Percentiles rank a stretch among this genome's conserved stretches.
Evolutionary conservation across 2,888 invertebrate species (phyloP).

Genomic region (Scaeva pyrastri): DNA sequence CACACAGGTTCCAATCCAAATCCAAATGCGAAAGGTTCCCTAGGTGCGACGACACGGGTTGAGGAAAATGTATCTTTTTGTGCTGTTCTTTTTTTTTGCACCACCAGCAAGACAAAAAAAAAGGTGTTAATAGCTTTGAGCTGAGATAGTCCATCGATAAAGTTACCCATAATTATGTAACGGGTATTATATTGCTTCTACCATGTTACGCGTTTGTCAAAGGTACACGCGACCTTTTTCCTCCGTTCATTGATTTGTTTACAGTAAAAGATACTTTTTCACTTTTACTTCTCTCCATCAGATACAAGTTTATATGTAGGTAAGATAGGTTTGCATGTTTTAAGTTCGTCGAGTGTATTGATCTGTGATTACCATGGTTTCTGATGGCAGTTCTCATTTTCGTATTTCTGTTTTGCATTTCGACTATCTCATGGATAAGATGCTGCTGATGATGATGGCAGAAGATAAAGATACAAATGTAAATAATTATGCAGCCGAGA

Average conservation of each 20-base stretch:
- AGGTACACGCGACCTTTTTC: slow-evolving; percentile 56
- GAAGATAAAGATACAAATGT: slow-evolving; percentile 46
- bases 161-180: slow-evolving; percentile 40
- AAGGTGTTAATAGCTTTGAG: slow-evolving; percentile 61
- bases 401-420: slow-evolving; percentile 19
- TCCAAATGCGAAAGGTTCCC: slow-evolving; percentile 29
- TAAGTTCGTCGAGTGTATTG: slow-evolving; percentile 50
- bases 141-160: slow-evolving; percentile 16
- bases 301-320: slow-evolving; percentile 62
- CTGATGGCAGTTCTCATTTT: slow-evolving; percentile 33
- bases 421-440: slow-evolving; percentile 24
- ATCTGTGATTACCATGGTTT: slow-evolving; percentile 60
- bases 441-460: neutral
- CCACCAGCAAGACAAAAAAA: slow-evolving; percentile 14
- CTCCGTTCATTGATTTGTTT: slow-evolving; percentile 42
- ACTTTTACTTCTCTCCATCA: slow-evolving; percentile 8
- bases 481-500: slow-evolving; percentile 61
- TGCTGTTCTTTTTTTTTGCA: slow-evolving; percentile 4
- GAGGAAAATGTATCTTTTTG: slow-evolving; percentile 27
- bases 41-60: slow-evolving; percentile 4
- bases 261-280: neutral
- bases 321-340: slow-evolving; percentile 13
- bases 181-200: slow-evolving; percentile 57
- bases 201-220: slow-evolving; percentile 54
- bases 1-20: slow-evolving; percentile 24